Evolutionary conservation across 1,140 invertebrate species (phyloP), one percentile per base, ranked within the genome.

Genomic region (Stegodyphus dumicola): DNA sequence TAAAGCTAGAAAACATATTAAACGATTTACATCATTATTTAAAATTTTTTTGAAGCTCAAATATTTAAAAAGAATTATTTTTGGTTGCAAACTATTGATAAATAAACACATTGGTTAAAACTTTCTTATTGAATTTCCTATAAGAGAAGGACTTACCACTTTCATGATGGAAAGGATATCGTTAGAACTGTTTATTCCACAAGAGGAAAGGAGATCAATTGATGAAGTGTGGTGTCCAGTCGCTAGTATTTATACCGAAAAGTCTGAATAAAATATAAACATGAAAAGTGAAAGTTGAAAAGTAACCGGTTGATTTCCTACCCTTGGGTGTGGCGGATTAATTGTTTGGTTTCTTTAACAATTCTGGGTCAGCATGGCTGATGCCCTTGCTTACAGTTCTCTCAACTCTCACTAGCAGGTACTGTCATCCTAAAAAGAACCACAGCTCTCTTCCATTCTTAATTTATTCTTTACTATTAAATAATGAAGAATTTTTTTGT

Each of bases 61-160:
- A 33, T 33, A 33, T 33, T 33, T 33, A 33, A 33, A 33, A 33
- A 33, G 33, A 33, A 33, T 33, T 33, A 33, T 33, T 33, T 33
- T 33, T 33, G 33, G 33, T 33, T 33, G 33, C 33, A 1, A 33
- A 33, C 3, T 33, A 33, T 33, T 33, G 33, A 33, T 11, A 49
- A 10, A 69, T 9, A 17, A 69, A n/a, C 18, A 69, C 11, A 69
- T 2, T 69, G 9, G 10, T 17, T 71, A 11, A 11, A 18, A 13
- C 10, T 48, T 71, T 51, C 11, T 6, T 10, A 51, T 4, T 11
- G 18, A 51, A 6, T 49, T 49, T 48, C 11, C 17, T 49, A 6
- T 48, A 53, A 60, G n/a, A n/a, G 48, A 6, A 48, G 56, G 51
- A 77, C 75, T 77, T 18, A 77, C 75, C 56, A 77, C 75, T 77